These are phyloP conservation scores for Scaeva pyrastri DNA, from an alignment of 2,888 invertebrate species.

Conservation along the genomic window DNA sequence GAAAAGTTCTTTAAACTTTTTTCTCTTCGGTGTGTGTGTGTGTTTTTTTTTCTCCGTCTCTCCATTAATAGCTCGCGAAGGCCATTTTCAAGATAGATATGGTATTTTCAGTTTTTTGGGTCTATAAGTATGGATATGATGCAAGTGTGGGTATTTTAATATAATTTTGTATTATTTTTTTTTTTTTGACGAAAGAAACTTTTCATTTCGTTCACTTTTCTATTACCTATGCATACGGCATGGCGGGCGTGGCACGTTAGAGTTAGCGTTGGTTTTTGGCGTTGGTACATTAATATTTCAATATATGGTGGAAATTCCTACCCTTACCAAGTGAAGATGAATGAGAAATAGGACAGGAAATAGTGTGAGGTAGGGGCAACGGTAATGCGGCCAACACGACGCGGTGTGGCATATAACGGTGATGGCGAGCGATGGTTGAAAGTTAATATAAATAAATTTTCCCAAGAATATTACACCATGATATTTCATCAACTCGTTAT, in stretches of 20 bases:
- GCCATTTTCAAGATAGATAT: constrained; percentile 20
- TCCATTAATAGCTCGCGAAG: neutral
- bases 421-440: neutral
- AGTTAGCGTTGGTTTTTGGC: too few relatives aligned
- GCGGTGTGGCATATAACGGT: neutral
- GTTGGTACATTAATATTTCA: constrained; percentile 26
- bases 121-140: neutral
- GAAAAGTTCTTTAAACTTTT: constrained; percentile 36
- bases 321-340: neutral
- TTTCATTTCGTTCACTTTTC: constrained; percentile 10
- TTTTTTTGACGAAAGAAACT: constrained; percentile 18
- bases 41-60: neutral
- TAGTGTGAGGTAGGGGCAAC: neutral
- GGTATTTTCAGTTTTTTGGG: neutral
- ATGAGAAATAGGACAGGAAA: neutral
- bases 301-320: constrained; percentile 8
- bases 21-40: too few relatives aligned
- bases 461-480: constrained; percentile 3
- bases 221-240: neutral
- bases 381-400: too few relatives aligned
- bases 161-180: neutral
- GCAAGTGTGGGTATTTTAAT: neutral
- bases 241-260: neutral
- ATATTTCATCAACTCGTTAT: constrained; percentile 16
- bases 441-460: constrained; percentile 25